Percentiles rank a stretch among this genome's conserved stretches.
Conservation (phyloP, 2,888 invertebrate genomes). For the Mythimna impura region DNA sequence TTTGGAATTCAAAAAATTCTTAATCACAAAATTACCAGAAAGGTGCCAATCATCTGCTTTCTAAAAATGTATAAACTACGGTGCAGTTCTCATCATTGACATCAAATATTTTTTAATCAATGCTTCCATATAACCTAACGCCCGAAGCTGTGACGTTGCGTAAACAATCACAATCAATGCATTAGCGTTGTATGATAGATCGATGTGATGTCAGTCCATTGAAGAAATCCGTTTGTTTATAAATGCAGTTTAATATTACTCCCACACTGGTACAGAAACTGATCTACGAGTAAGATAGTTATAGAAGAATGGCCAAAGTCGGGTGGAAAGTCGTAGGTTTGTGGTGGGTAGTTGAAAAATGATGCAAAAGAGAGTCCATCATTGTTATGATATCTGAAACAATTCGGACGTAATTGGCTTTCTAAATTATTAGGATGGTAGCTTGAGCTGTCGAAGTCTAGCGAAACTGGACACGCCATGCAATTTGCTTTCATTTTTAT, state of each 20-base stretch:
- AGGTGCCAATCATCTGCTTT: not conserved
- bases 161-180: constrained; percentile 85
- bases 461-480: constrained; percentile 1
- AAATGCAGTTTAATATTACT: constrained; percentile 74
- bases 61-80: constrained; percentile 7
- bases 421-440: constrained; percentile 22
- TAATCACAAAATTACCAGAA: not conserved
- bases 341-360: constrained; percentile 48
- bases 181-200: constrained; percentile 83
- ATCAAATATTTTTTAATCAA: constrained; percentile 40
- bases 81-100: not conserved
- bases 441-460: not conserved
- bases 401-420: constrained; percentile 1
- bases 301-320: constrained; percentile 21
- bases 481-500: constrained; percentile 20
- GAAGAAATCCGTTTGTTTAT: constrained; percentile 73
- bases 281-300: constrained; percentile 38
- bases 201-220: constrained; percentile 73
- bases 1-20: not conserved
- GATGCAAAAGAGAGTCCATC: constrained; percentile 31
- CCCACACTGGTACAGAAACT: constrained; percentile 66
- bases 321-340: constrained; percentile 9
- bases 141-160: constrained; percentile 68
- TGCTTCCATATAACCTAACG: constrained; percentile 9
- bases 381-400: constrained; percentile 11